Evolutionary conservation across 2,888 invertebrate species (phyloP), one percentile per base, ranked within the genome.

Genomic region (Anarsia innoxiella): DNA sequence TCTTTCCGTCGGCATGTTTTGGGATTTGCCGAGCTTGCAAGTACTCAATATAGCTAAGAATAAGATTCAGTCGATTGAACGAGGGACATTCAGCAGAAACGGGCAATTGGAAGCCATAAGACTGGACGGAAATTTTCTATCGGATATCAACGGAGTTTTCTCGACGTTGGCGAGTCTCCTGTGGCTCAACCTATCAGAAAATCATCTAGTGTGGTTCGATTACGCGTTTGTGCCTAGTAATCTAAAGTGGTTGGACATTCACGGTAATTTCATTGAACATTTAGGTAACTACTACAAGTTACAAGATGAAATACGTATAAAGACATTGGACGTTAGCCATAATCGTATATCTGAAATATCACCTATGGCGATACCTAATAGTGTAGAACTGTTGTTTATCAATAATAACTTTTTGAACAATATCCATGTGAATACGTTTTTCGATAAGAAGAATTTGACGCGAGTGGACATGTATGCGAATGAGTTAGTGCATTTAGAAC

Each of bases 201-300:
- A 96, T 86, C 94, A 94, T 82, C 86, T 96, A 61, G 92, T 93
- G 53, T 94, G 94, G 94, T 96, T 96, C 76, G 96, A 96, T 75
- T 96, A 94, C 68, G 95, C 95, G 36, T 94, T 96, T 71, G 91
- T 96, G 59, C 96, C 96, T 14, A 91, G 91, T 49, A 94, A 93
- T 74, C 83, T 96, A 39, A 93, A 94, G 78, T 95, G 94, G 94
- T 85, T 96, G 65, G 95, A 96, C 67, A 91, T 96, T 62, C 95
- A 95, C 68, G 91, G 94, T 36, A 96, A 96, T 74, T 94, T 92
- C 59, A 94, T 96, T 58, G 93, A 93, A 76, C 91, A 91, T 41
- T 85, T 96, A 50, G 94, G 91, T 35, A 96, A 96, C 79, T 95
- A 95, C 69, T 95, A 94, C 69, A 93, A 93, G 73, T 87, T 93